phyloP scores from a whole-genome alignment of 1,140 invertebrate genomes.

The Pseudoatta argentina region DNA sequence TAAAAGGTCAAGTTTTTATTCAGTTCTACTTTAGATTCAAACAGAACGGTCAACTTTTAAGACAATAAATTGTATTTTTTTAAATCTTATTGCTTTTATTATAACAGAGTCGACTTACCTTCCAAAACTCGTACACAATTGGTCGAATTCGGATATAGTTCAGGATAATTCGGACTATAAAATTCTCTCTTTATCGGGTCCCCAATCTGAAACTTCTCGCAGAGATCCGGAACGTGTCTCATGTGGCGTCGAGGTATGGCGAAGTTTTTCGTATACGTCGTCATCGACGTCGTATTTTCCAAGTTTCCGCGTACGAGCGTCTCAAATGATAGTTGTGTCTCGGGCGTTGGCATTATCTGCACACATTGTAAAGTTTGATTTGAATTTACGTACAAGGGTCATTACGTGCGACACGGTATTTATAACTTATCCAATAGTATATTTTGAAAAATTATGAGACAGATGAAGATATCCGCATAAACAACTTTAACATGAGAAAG shows the following conservation, averaged over 20 bases:
- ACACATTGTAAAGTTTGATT: slow-evolving; percentile 48
- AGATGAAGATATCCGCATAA: neutral
- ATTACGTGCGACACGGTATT: neutral
- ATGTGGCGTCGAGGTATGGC: slow-evolving; percentile 77
- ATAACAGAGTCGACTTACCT: slow-evolving; percentile 86
- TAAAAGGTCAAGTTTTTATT: neutral
- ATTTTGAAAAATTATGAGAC: neutral
- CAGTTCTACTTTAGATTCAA: neutral
- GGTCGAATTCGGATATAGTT: slow-evolving; percentile 90
- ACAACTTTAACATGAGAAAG: neutral
- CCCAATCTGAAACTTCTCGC: slow-evolving; percentile 88
- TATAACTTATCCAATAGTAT: neutral
- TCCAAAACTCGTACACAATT: slow-evolving; percentile 90
- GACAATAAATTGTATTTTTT: neutral
- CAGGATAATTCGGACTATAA: slow-evolving; percentile 91
- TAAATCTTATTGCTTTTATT: neutral
- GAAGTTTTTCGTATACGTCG: slow-evolving; percentile 52
- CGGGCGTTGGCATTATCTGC: slow-evolving; percentile 63
- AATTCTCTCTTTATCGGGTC: slow-evolving; percentile 88
- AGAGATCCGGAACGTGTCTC: slow-evolving; percentile 81
- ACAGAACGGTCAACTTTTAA: neutral
- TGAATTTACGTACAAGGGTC: slow-evolving; percentile 37
- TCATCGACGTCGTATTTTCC: slow-evolving; percentile 23
- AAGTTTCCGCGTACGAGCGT: neutral
- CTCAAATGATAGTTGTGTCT: neutral